Base-by-base conservation (phyloP, 2,888 invertebrate species). In the Cantharis nigra region DNA sequence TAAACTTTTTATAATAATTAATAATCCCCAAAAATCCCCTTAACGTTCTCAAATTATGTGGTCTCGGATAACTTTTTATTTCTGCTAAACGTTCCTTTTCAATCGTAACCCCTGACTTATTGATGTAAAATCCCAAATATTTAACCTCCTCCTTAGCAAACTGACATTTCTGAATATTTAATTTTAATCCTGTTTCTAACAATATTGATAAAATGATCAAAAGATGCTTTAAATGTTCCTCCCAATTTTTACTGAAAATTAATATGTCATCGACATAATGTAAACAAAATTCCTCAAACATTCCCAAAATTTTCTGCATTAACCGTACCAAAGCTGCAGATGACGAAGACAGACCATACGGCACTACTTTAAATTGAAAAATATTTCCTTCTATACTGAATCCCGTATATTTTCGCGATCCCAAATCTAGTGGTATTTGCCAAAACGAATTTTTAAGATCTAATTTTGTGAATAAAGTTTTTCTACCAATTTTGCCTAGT, bases 401-500 rank as follows among this genome's bases (percentile, higher is more conserved):
- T 5, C 76, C 72, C 1, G 72, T 63, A 28, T 71, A 76, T 11
- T 72, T 71, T 14, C 69, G 20, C 4, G 63, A 72, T n/a, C 64
- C n/a, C 14, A 23, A 3, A 7, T 71, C 49, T 63, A 76, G 28
- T 1, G 72, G 71, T 62, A 76, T 69, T 30, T 69, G 26, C 76
- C 76, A 76, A 16, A 76, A 76, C 2, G 72, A 71, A 16, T 69
- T 72, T 13, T 72, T 26, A 2, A 76, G 64, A 72, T 76, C 72
- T 16, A 76, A 16, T 69, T 72, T 76, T 0, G 71, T 67, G 28
- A 76, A 76, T 3, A 72, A 26, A 16, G 16, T 16, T 4, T 49
- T 30, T 23, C 9, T 16, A 0, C 63, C 72, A 28, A 71, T 67
- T 69, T 23, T 62, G 13, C 63, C 63, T 9, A 69, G 18, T 7